phyloP scores from a whole-genome alignment of 2,797 vertebrate genomes.

The Xerus rutilus region DNA sequence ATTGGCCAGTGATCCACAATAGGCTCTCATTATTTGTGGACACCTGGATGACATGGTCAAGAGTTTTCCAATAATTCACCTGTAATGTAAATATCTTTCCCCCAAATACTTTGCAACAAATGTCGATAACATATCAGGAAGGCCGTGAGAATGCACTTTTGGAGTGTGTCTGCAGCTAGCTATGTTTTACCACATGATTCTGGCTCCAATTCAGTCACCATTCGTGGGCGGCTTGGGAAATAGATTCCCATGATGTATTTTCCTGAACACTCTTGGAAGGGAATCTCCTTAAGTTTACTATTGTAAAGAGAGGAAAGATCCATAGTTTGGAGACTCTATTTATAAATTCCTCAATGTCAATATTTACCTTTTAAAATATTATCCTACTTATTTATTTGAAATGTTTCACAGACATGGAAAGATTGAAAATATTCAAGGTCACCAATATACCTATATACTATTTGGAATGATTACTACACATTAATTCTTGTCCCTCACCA shows the following conservation, averaged over 20 bases:
- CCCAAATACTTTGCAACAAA: not conserved
- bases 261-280: not conserved
- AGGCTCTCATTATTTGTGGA: not conserved
- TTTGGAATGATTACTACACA: not conserved
- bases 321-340: not conserved
- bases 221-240: not conserved
- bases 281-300: not conserved
- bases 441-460: too few species aligned
- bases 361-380: too few species aligned
- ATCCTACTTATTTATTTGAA: too few species aligned
- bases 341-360: not conserved
- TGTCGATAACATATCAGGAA: not conserved
- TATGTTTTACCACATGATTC: not conserved
- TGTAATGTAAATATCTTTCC: too few species aligned
- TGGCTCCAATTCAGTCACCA: not conserved
- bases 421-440: not conserved
- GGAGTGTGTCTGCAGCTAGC: fast-evolving
- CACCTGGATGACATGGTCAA: not conserved
- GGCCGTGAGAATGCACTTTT: not conserved
- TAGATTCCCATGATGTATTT: not conserved
- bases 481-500: not conserved
- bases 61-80: not conserved
- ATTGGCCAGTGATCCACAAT: not conserved
- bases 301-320: not conserved
- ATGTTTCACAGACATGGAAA: too few species aligned